Percentiles rank a stretch among this genome's conserved stretches.
Evolutionary conservation across 2,797 vertebrate species (phyloP).

Genomic region (Pterois miles): DNA sequence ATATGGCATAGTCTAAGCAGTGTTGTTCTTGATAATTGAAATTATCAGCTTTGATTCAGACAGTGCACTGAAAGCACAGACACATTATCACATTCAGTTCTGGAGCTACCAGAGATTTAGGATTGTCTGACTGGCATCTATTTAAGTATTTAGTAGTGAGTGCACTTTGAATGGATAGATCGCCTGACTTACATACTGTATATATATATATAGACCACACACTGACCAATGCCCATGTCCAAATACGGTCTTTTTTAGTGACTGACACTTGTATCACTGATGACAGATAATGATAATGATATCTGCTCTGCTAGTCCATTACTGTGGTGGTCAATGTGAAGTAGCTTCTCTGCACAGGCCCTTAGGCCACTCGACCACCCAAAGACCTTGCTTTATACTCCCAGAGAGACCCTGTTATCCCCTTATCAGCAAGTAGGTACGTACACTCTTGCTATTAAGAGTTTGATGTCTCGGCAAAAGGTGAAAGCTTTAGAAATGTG

Average conservation of each 20-base stretch:
- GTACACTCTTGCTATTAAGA: constrained; percentile 51
- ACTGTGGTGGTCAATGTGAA: constrained; percentile 73
- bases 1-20: constrained; percentile 60
- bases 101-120: background rate
- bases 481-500: constrained; percentile 66
- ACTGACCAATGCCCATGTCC: constrained; percentile 42
- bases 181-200: constrained; percentile 1
- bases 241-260: constrained; percentile 63
- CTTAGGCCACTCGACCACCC: constrained; percentile 66
- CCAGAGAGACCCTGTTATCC: constrained; percentile 72
- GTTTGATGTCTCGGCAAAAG: constrained; percentile 46
- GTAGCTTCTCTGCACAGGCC: constrained; percentile 64
- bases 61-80: constrained; percentile 9
- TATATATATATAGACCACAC: constrained; percentile 21
- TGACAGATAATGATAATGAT: constrained; percentile 74
- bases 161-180: constrained; percentile 35
- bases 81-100: constrained; percentile 30
- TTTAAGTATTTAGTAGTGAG: constrained; percentile 11
- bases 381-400: constrained; percentile 57
- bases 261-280: constrained; percentile 60
- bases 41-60: constrained; percentile 37
- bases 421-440: constrained; percentile 58
- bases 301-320: constrained; percentile 64
- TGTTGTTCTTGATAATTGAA: constrained; percentile 68
- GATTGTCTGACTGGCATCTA: background rate